phyloP scores from a whole-genome alignment of 2,113 vertebrate species.

The Megaceryle maxima region DNA sequence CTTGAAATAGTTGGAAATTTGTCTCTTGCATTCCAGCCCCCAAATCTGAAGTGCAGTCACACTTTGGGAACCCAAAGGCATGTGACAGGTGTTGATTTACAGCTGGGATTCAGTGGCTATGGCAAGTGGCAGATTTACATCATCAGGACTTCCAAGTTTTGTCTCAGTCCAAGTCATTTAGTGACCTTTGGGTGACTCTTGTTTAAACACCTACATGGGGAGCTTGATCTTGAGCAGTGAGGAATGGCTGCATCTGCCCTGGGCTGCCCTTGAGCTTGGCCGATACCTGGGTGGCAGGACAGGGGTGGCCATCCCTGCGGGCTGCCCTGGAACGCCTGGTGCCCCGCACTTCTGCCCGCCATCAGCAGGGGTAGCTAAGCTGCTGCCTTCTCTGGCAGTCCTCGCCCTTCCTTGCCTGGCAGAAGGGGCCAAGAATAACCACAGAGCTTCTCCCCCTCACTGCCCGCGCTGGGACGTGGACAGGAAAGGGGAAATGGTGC shows the following conservation, averaged over 20 bases:
- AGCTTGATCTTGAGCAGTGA: background rate
- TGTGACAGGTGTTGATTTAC: background rate
- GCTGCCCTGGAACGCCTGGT: rapidly evolving
- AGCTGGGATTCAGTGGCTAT: background rate
- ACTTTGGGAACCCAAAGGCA: background rate
- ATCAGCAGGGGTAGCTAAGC: slow-evolving; percentile 12
- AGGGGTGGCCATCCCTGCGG: too few relatives aligned
- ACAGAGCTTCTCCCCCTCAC: background rate
- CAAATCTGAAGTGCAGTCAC: background rate
- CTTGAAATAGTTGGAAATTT: background rate
- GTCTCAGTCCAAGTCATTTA: background rate
- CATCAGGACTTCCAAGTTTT: background rate
- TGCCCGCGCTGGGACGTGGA: background rate
- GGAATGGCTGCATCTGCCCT: background rate
- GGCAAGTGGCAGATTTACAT: background rate
- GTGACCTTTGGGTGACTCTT: background rate
- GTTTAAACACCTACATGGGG: background rate
- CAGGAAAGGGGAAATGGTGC: slow-evolving; percentile 20
- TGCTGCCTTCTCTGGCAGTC: background rate
- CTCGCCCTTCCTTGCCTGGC: background rate
- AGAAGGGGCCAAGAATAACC: background rate
- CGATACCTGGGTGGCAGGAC: background rate
- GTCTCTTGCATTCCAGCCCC: background rate
- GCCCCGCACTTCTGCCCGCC: background rate
- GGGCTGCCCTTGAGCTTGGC: background rate